Percentiles rank a stretch among this genome's conserved stretches.
phyloP scores from a whole-genome alignment of 1,140 invertebrate genomes.

The Drosophila sp. region DNA sequence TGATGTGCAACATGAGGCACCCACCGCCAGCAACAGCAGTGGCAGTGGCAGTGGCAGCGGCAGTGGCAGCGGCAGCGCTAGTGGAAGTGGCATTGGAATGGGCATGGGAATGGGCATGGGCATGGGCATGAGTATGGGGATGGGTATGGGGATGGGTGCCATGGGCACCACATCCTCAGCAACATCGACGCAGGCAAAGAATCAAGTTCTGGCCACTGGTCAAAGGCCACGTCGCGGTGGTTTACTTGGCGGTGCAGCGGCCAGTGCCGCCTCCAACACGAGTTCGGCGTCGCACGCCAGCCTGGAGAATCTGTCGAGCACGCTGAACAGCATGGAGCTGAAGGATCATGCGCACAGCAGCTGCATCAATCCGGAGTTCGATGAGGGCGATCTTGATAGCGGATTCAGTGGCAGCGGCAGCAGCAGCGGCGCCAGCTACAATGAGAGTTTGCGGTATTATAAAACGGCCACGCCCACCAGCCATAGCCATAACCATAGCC shows the following conservation, averaged over 20 bases:
- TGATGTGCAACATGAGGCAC: slow-evolving; percentile 41
- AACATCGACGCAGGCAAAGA: slow-evolving; percentile 26
- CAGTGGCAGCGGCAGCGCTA: slow-evolving; percentile 63
- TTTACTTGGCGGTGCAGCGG: slow-evolving; percentile 68
- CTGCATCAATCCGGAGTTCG: slow-evolving; percentile 88
- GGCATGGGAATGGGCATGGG: slow-evolving; percentile 50
- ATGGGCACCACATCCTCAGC: slow-evolving; percentile 10
- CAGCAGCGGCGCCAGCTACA: slow-evolving; percentile 91
- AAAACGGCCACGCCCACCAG: slow-evolving; percentile 74
- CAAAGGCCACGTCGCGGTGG: slow-evolving; percentile 69
- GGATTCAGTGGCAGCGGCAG: slow-evolving; percentile 90
- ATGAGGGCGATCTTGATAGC: slow-evolving; percentile 90
- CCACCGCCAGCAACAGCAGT: slow-evolving; percentile 29
- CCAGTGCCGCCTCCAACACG: slow-evolving; percentile 54
- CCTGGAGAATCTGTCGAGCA: slow-evolving; percentile 88
- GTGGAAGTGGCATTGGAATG: slow-evolving; percentile 70
- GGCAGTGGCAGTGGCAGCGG: slow-evolving; percentile 15
- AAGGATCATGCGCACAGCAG: slow-evolving; percentile 87
- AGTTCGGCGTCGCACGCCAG: slow-evolving; percentile 73
- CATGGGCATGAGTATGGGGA: slow-evolving; percentile 7
- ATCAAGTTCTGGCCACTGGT: slow-evolving; percentile 26
- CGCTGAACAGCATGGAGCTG: slow-evolving; percentile 86
- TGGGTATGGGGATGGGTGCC: slow-evolving; percentile 10
- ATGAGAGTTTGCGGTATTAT: slow-evolving; percentile 87
- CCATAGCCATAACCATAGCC: slow-evolving; percentile 47